Conservation (phyloP, 1,140 invertebrate species). For the Hypothenemus hampei region DNA sequence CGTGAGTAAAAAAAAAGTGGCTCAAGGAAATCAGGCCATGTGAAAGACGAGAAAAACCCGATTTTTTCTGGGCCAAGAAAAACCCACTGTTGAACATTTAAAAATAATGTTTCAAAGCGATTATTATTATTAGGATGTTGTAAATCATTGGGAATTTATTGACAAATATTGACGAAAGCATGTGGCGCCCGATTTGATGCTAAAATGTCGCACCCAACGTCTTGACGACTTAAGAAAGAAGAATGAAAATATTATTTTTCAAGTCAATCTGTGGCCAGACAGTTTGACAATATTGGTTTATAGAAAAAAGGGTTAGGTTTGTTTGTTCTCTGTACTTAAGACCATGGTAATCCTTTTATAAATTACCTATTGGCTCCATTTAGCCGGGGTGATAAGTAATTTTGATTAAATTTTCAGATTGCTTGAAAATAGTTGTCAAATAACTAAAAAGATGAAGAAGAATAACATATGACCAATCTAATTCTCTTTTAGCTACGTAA, state of each 20-base stretch:
- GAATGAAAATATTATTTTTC: not conserved
- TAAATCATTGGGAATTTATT: not conserved
- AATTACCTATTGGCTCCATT: constrained; percentile 2
- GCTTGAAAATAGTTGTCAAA: no score
- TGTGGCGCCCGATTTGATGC: not conserved
- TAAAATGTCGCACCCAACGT: not conserved
- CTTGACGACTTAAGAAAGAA: not conserved
- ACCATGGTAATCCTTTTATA: constrained; percentile 3
- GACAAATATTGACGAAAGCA: not conserved
- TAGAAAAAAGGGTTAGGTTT: constrained; percentile 1
- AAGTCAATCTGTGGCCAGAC: constrained; percentile 1
- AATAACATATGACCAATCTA: no score
- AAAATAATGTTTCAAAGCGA: not conserved
- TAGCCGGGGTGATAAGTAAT: not conserved
- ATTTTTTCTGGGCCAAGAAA: not conserved
- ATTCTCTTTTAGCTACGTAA: no score
- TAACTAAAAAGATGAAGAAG: no score
- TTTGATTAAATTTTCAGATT: no score
- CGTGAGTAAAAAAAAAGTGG: not conserved
- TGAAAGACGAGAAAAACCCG: constrained; percentile 13
- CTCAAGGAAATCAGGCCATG: constrained; percentile 7
- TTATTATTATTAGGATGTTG: not conserved
- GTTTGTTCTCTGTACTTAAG: constrained; percentile 1
- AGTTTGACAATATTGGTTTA: constrained; percentile 7
- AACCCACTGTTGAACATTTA: not conserved